A percentile compares a stretch with the other conserved stretches of the same genome.
These are phyloP conservation scores for Dunckerocampus dactyliophorus DNA, from an alignment of 2,113 vertebrate genomes.

Conservation along the genomic window DNA sequence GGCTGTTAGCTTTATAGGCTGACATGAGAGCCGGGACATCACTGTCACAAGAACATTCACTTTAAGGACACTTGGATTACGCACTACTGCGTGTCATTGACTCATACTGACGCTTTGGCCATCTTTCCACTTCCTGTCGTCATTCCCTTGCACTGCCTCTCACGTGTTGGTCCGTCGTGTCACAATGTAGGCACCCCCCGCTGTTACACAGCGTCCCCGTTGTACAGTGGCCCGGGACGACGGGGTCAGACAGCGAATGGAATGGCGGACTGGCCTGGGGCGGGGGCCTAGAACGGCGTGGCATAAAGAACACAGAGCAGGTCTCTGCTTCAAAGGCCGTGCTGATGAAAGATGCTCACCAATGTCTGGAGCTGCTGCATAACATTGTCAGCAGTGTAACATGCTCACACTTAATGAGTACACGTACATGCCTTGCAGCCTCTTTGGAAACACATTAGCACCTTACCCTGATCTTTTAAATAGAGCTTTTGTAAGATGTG, in stretches of 20 bases:
- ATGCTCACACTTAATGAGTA: background rate
- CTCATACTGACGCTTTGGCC: too few relatives aligned
- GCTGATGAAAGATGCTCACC: constrained; percentile 33
- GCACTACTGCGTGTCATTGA: too few relatives aligned
- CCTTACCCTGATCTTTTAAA: too few relatives aligned
- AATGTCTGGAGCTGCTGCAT: constrained; percentile 23
- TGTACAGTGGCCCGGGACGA: background rate
- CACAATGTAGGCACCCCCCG: background rate
- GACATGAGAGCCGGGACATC: too few relatives aligned
- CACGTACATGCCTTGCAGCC: background rate
- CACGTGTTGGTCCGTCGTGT: background rate
- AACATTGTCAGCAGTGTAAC: background rate
- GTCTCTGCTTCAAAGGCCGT: constrained; percentile 57
- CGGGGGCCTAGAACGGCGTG: constrained; percentile 18
- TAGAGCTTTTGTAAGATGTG: too few relatives aligned
- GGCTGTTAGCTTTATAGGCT: too few relatives aligned
- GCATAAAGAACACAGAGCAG: constrained; percentile 44
- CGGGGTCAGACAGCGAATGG: constrained; percentile 43
- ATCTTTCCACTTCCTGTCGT: too few relatives aligned
- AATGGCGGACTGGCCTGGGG: constrained; percentile 23
- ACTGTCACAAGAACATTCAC: too few relatives aligned
- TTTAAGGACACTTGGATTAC: too few relatives aligned
- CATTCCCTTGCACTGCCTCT: background rate
- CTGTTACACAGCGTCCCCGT: background rate
- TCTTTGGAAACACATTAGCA: too few relatives aligned